Percentiles rank a stretch among this genome's conserved stretches.
phyloP scores from a whole-genome alignment of 1,140 invertebrate genomes.

The Akabosia matsudoensis region DNA sequence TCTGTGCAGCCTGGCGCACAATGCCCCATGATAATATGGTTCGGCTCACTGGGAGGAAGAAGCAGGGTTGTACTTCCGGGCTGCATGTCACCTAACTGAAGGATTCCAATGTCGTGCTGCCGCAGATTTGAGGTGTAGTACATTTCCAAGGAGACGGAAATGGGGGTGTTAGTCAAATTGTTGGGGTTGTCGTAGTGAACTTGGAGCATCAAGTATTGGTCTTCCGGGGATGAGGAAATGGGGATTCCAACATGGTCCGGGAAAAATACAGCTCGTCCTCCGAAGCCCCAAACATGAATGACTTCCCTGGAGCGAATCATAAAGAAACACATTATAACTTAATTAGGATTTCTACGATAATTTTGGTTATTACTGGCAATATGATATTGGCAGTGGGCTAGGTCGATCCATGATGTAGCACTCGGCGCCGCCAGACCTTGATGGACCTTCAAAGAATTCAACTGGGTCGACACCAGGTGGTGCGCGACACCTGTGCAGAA shows the following conservation, averaged over 20 bases:
- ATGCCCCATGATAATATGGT: not conserved
- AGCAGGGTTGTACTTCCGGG: not conserved
- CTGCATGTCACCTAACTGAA: not conserved
- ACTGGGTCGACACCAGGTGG: not conserved
- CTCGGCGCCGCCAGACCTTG: not conserved
- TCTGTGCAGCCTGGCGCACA: constrained; percentile 14
- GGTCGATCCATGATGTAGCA: constrained; percentile 8
- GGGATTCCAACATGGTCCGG: constrained; percentile 1
- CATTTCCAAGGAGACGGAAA: not conserved
- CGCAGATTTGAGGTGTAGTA: not conserved
- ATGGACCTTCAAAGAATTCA: not conserved
- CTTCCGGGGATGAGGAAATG: not conserved
- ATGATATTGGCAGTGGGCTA: not conserved
- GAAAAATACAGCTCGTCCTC: not conserved
- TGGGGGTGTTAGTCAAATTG: not conserved
- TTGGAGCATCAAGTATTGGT: not conserved
- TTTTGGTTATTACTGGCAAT: too few species aligned
- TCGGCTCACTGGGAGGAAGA: not conserved
- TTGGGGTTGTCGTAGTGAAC: constrained; percentile 17
- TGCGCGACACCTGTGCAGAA: not conserved
- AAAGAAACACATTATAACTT: too few species aligned
- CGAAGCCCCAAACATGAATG: not conserved
- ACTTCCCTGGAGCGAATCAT: too few species aligned
- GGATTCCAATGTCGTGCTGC: not conserved
- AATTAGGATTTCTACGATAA: too few species aligned